Percentiles rank a stretch among this genome's conserved stretches.
Conservation (phyloP, 2,113 vertebrate species). For the Lampris megalopsis region DNA sequence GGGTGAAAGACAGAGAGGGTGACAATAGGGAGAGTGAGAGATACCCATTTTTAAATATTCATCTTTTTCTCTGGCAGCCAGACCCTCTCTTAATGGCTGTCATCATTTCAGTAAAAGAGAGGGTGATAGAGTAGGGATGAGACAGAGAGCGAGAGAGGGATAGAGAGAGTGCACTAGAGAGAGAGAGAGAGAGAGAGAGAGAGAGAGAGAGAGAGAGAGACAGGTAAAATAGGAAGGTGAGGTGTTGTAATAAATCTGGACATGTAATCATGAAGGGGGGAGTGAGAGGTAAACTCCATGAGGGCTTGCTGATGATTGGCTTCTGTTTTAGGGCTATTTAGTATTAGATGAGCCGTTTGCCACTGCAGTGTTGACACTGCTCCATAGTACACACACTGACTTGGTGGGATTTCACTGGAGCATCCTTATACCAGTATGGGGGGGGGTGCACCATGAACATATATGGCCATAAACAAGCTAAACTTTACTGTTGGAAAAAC, state of each 20-base stretch:
- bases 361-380: slow-evolving; percentile 22
- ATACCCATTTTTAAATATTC: slow-evolving; percentile 74
- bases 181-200: slow-evolving; percentile 1
- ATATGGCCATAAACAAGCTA: slow-evolving; percentile 4
- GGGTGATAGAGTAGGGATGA: neutral
- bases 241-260: too few species aligned
- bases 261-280: too few species aligned
- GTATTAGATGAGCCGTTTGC: slow-evolving; percentile 26
- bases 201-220: neutral
- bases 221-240: too few species aligned
- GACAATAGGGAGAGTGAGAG: slow-evolving; percentile 57
- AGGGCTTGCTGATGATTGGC: slow-evolving; percentile 47
- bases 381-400: slow-evolving; percentile 54
- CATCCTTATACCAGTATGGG: slow-evolving; percentile 11
- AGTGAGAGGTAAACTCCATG: neutral
- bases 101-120: slow-evolving; percentile 33
- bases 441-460: neutral
- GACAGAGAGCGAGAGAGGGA: slow-evolving; percentile 3
- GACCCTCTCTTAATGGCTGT: slow-evolving; percentile 60
- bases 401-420: slow-evolving; percentile 57
- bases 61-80: slow-evolving; percentile 72
- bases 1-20: slow-evolving; percentile 46
- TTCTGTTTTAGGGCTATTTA: slow-evolving; percentile 37
- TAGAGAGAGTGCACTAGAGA: slow-evolving; percentile 4
- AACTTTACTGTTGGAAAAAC: neutral